phyloP scores from a whole-genome alignment of 1,140 invertebrate genomes.

The Dryas iulia region DNA sequence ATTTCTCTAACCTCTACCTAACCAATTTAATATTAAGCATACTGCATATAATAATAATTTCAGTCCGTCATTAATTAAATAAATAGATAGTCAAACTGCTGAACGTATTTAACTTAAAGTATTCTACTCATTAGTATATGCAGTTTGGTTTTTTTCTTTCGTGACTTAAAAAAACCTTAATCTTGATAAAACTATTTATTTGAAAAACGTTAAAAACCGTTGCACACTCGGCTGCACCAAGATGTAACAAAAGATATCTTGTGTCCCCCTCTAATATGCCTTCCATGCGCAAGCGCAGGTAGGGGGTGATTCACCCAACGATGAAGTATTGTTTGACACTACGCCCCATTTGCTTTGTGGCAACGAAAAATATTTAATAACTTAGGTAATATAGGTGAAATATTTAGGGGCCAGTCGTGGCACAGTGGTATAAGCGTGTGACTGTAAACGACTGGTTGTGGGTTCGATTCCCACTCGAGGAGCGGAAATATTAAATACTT shows the following conservation, averaged over 20 bases:
- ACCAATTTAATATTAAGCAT: too few species aligned
- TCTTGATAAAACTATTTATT: background rate
- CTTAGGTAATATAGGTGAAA: too few species aligned
- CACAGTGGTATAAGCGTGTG: too few species aligned
- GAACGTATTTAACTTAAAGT: background rate
- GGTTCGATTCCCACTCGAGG: too few species aligned
- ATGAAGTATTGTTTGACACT: slow-evolving; percentile 15
- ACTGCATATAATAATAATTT: too few species aligned
- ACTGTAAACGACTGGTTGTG: too few species aligned
- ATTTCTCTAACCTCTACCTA: too few species aligned
- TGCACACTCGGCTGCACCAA: background rate
- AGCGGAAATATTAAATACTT: too few species aligned
- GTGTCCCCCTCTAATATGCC: background rate
- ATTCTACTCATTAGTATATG: background rate
- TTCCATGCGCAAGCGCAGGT: slow-evolving; percentile 6
- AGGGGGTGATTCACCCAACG: slow-evolving; percentile 13
- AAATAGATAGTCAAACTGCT: too few species aligned
- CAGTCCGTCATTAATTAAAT: too few species aligned
- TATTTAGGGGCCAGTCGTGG: too few species aligned
- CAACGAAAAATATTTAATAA: background rate
- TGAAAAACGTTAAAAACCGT: background rate
- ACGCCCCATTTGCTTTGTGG: background rate
- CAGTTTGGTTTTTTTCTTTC: background rate
- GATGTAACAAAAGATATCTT: slow-evolving; percentile 7
- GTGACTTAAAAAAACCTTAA: background rate